These are phyloP conservation scores for Aulostomus chinensis DNA, from an alignment of 2,797 vertebrate genomes.

Conservation along the genomic window DNA sequence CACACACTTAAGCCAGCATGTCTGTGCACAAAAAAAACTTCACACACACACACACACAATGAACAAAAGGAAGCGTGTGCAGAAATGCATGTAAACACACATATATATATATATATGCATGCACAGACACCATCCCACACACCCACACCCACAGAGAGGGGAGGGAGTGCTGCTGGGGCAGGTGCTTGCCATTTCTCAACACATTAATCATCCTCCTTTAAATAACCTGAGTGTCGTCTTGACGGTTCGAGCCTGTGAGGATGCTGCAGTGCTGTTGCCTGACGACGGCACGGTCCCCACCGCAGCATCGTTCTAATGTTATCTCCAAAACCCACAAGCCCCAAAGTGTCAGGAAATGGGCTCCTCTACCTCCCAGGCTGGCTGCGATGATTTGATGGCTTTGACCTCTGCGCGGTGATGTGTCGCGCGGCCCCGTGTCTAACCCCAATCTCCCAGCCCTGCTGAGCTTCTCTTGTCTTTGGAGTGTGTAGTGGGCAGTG, in stretches of 20 bases:
- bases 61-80: constrained; percentile 18
- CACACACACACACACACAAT: not conserved
- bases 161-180: constrained; percentile 69
- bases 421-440: constrained; percentile 33
- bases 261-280: constrained; percentile 69
- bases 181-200: constrained; percentile 75
- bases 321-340: constrained; percentile 75
- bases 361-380: constrained; percentile 31
- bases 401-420: constrained; percentile 55
- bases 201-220: constrained; percentile 85
- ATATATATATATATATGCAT: constrained; percentile 1
- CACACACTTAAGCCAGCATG: not conserved
- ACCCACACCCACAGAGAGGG: constrained; percentile 20
- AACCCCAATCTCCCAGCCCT: constrained; percentile 54
- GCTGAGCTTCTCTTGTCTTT: constrained; percentile 13
- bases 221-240: constrained; percentile 81
- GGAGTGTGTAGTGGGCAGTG: constrained; percentile 19
- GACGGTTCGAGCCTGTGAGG: constrained; percentile 72
- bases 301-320: constrained; percentile 67
- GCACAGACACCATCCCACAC: constrained; percentile 44
- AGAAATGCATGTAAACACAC: constrained; percentile 13
- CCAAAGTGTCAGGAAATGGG: constrained; percentile 66
- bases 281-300: constrained; percentile 66
- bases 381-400: constrained; percentile 55
- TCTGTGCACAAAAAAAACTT: constrained; percentile 24